These are phyloP conservation scores for Thalassarche chlororhynchos DNA, from an alignment of 2,113 vertebrate genomes.

Conservation along the genomic window DNA sequence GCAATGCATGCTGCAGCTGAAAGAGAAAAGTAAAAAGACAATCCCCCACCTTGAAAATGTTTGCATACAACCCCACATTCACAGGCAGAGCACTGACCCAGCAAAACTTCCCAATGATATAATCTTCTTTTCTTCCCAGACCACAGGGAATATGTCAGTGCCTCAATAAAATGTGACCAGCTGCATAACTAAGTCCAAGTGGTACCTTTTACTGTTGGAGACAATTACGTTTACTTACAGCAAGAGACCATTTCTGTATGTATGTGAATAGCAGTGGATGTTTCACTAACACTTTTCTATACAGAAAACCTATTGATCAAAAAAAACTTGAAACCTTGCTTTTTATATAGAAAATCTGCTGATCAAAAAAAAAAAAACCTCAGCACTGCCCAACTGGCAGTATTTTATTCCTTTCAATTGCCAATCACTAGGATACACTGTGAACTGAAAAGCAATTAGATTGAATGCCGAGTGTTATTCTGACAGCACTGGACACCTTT, in stretches of 20 bases:
- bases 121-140: neutral
- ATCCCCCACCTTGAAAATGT: neutral
- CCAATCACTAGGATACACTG: neutral
- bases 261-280: neutral
- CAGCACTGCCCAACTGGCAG: neutral
- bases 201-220: neutral
- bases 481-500: neutral
- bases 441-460: neutral
- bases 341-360: neutral
- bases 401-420: neutral
- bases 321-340: neutral
- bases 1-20: neutral
- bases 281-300: neutral
- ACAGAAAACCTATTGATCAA: neutral
- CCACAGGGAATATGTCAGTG: neutral
- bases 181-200: constrained; percentile 33
- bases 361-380: neutral
- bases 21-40: neutral
- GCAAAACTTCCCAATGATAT: neutral
- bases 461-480: neutral
- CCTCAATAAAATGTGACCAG: constrained; percentile 21
- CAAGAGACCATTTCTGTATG: neutral
- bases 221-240: neutral
- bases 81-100: neutral
- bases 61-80: neutral